phyloP scores from a whole-genome alignment of 2,797 vertebrate species.

The Vireo griseus region DNA sequence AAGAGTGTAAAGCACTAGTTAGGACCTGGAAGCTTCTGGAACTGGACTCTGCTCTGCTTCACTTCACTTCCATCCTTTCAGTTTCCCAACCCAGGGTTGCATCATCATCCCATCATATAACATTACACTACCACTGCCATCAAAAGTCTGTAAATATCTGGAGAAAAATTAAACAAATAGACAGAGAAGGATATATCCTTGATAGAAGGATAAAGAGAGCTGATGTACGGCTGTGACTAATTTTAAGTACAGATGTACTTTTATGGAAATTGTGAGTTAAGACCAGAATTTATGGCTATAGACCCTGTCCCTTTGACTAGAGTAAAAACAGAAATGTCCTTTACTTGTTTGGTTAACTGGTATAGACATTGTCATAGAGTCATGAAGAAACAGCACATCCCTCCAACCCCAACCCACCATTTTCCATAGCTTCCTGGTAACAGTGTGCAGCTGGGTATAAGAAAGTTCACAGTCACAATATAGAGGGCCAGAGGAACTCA shows the following conservation, averaged over 20 bases:
- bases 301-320: neutral
- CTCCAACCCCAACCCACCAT: rapidly evolving
- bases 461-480: neutral
- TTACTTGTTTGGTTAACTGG: neutral
- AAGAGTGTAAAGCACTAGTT: neutral
- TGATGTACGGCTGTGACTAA: neutral
- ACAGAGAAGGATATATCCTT: neutral
- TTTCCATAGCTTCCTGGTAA: neutral
- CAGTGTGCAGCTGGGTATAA: neutral
- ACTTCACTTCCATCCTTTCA: neutral
- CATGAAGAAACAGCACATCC: neutral
- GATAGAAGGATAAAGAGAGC: neutral
- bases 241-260: neutral
- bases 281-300: neutral
- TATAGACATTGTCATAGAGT: neutral
- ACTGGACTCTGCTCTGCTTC: neutral
- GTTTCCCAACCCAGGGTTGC: neutral
- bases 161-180: neutral
- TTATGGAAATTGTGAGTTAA: neutral
- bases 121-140: neutral
- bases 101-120: neutral
- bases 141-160: neutral
- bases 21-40: neutral
- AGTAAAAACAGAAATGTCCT: neutral
- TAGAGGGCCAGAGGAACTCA: neutral